Base-by-base conservation (phyloP, 2,113 vertebrate genomes). In the Chaenogobius annularis region DNA sequence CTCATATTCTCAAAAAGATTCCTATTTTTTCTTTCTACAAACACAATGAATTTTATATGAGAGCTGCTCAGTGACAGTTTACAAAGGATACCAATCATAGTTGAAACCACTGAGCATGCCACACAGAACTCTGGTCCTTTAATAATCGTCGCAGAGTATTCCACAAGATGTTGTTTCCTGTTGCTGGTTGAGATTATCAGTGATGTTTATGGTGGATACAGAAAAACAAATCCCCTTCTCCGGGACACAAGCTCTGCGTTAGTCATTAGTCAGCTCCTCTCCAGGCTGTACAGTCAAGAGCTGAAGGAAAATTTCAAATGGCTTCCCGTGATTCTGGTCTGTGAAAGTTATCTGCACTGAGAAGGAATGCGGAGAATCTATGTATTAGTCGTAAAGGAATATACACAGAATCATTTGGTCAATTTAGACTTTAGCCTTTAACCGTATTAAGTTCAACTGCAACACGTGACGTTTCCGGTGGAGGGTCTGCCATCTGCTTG, bases 371-470 rank as follows among this genome's bases (percentile, higher is more conserved):
- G 50, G 50, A n/a, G 50, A 10, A 67, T 84, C 81, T 68, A 70
- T 26, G 65, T 77, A 31, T 75, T 86, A 86, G 82, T 88, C 89
- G 89, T n/a, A 54, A 54, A 54, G n/a, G 50, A 54, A 19, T 50
- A n/a, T 7, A 54, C n/a, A 3, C 7, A 3, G 7, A n/a, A 54
- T 9, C 0, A 3, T 54, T 54, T 54, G 8, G 9, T 54, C 19
- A 52, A 7, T 7, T 50, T 48, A 15, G 14, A 52, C 47, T 5
- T 15, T 17, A 50, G 15, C 5, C 17, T 9, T 9, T 9, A 9
- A 13, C 46, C 2, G 13, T 48, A 15, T 5, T 48, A 48, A 48
- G 12, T 14, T 7, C 1, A n/a, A 54, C 7, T 0, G 10, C 10
- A 46, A 46, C 10, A 46, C 26, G 26, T 31, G 26, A 31, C 26